These are phyloP conservation scores for Coelopa frigida DNA, from an alignment of 1,140 invertebrate species.

Conservation along the genomic window DNA sequence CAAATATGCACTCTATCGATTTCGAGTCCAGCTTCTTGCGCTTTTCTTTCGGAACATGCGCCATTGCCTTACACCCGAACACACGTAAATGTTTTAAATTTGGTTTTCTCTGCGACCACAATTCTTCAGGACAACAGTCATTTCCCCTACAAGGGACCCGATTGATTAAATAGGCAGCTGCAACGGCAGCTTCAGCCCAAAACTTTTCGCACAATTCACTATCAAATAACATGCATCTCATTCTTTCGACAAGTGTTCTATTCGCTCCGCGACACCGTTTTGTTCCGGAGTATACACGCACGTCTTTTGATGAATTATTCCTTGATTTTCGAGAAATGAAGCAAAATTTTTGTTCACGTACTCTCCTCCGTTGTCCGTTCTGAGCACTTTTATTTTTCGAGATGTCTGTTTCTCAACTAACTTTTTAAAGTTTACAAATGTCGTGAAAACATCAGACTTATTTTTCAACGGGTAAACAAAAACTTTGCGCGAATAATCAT, in stretches of 20 bases:
- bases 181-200: constrained; percentile 47
- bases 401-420: constrained; percentile 22
- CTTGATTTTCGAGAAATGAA: constrained; percentile 19
- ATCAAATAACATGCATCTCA: constrained; percentile 22
- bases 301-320: constrained; percentile 36
- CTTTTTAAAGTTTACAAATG: constrained; percentile 12
- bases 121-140: constrained; percentile 23
- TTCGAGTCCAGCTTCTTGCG: constrained; percentile 27
- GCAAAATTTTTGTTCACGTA: constrained; percentile 25
- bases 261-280: constrained; percentile 31
- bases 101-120: constrained; percentile 22
- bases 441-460: constrained; percentile 5
- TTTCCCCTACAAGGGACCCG: constrained; percentile 30
- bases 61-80: constrained; percentile 43
- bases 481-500: constrained; percentile 32
- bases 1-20: constrained; percentile 27
- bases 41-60: constrained; percentile 36
- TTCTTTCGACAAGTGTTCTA: constrained; percentile 21
- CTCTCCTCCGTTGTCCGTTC: constrained; percentile 37
- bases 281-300: constrained; percentile 37
- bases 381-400: constrained; percentile 25
- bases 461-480: constrained; percentile 3
- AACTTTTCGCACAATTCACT: constrained; percentile 35
- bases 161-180: constrained; percentile 14
- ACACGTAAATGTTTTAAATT: constrained; percentile 23